phyloP scores from a whole-genome alignment of 2,888 invertebrate species.

The Harpalus rubripes region DNA sequence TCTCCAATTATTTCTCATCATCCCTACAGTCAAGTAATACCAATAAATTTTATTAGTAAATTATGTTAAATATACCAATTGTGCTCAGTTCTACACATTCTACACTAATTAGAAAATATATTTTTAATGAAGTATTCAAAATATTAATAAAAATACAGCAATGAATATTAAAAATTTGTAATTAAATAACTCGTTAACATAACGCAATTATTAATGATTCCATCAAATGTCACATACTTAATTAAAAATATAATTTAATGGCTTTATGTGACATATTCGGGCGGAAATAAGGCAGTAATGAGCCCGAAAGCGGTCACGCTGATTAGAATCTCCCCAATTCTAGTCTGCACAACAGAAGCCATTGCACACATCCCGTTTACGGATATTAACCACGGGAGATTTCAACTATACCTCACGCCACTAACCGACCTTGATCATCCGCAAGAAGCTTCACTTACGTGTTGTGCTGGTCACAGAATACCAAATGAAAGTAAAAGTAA shows the following conservation, averaged over 20 bases:
- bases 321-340: slow-evolving; percentile 62
- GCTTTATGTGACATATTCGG: slow-evolving; percentile 12
- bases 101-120: too few species aligned
- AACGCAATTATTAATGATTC: not conserved
- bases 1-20: too few species aligned
- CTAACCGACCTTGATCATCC: slow-evolving; percentile 20
- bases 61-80: too few species aligned
- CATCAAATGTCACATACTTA: not conserved
- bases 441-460: slow-evolving; percentile 19
- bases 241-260: not conserved
- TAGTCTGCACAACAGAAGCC: slow-evolving; percentile 35
- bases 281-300: slow-evolving; percentile 6
- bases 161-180: too few species aligned
- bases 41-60: too few species aligned
- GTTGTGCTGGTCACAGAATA: slow-evolving; percentile 20
- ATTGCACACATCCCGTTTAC: slow-evolving; percentile 60
- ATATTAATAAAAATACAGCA: too few species aligned
- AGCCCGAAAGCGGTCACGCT: slow-evolving; percentile 9
- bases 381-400: slow-evolving; percentile 53
- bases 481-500: slow-evolving; percentile 57
- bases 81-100: too few species aligned
- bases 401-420: slow-evolving; percentile 53
- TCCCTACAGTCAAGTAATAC: too few species aligned
- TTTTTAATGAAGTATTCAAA: too few species aligned
- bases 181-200: not conserved